These are phyloP conservation scores for Psammodynastes pulverulentus DNA, from an alignment of 2,113 vertebrate species.

Conservation along the genomic window DNA sequence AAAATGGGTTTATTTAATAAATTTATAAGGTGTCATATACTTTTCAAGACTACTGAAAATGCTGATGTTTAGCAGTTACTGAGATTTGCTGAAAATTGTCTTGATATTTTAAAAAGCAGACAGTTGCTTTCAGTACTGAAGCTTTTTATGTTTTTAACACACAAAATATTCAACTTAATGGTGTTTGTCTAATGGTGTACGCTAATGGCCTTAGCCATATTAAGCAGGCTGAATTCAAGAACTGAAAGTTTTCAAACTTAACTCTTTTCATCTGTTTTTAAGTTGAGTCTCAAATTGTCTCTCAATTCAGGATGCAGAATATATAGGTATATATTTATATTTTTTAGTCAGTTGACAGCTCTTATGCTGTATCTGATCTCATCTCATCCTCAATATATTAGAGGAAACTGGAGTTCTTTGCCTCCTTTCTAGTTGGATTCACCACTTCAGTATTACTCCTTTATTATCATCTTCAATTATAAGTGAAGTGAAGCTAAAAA, in stretches of 20 bases:
- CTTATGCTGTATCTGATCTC: not conserved
- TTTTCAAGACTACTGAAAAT: not conserved
- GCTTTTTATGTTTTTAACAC: not conserved
- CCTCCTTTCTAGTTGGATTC: not conserved
- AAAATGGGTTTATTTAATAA: not conserved
- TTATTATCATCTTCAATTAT: not conserved
- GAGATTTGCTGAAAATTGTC: not conserved
- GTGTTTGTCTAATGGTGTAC: not conserved
- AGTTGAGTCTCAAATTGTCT: not conserved
- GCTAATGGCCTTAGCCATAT: not conserved
- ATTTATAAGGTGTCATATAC: not conserved
- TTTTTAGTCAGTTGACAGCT: not conserved
- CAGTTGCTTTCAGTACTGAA: not conserved
- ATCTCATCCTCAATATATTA: not conserved
- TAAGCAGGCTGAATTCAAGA: not conserved
- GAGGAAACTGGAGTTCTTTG: not conserved
- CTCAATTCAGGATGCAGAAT: not conserved
- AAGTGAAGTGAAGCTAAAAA: not conserved
- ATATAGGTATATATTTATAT: too few relatives aligned
- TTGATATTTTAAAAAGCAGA: not conserved
- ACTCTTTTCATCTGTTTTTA: not conserved
- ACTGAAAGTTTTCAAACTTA: not conserved
- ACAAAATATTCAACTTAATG: not conserved
- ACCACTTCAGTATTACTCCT: not conserved
- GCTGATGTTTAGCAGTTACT: not conserved